phyloP scores from a whole-genome alignment of 2,888 invertebrate genomes.

The Eilema sororculum region DNA sequence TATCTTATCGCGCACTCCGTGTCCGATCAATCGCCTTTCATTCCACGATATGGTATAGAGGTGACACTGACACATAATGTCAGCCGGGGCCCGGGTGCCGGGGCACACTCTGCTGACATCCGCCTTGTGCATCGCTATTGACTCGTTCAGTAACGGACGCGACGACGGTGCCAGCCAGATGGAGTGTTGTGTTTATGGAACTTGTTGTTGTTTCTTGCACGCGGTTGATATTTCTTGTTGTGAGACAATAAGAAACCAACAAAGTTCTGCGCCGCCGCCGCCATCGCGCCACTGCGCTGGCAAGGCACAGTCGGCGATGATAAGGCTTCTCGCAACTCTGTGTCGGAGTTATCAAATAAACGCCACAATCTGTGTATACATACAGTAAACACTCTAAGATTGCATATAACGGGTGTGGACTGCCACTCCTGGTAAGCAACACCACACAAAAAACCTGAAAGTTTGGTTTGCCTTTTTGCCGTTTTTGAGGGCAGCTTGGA shows the following conservation, averaged over 20 bases:
- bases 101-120: background rate
- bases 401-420: background rate
- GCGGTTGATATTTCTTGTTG: too few species aligned
- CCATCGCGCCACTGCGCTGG: background rate
- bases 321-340: background rate
- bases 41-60: conserved; percentile 25
- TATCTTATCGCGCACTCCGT: conserved; percentile 40
- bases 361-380: background rate
- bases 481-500: too few species aligned
- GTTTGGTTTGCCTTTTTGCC: too few species aligned
- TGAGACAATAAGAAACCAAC: background rate
- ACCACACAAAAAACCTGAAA: too few species aligned
- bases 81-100: background rate
- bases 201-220: background rate
- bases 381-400: background rate
- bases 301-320: background rate
- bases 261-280: background rate
- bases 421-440: background rate
- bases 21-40: conserved; percentile 34
- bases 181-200: background rate
- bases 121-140: background rate
- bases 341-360: background rate
- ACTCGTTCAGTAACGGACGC: background rate
- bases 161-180: background rate
- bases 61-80: background rate